Conservation (phyloP, 1,140 invertebrate genomes). For the Drosophila burlai region DNA sequence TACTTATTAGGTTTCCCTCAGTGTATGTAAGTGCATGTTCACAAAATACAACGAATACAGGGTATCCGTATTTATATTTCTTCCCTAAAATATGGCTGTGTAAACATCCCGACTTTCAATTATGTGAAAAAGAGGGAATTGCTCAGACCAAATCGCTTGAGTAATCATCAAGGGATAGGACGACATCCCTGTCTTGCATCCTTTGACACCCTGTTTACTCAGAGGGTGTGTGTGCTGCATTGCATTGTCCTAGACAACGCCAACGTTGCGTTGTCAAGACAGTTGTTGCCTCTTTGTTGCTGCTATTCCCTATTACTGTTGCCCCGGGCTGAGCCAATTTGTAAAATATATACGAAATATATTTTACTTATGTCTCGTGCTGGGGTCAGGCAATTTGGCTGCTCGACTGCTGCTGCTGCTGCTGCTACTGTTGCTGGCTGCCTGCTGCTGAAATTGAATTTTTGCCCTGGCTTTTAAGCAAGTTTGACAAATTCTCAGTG, state of each 20-base stretch:
- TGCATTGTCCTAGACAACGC: conserved; percentile 49
- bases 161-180: background rate
- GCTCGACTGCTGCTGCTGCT: conserved; percentile 37
- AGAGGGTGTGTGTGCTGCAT: conserved; percentile 2
- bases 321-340: conserved; percentile 72
- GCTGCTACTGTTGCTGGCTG: conserved; percentile 20
- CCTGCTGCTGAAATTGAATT: conserved; percentile 75
- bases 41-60: conserved; percentile 20
- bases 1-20: background rate
- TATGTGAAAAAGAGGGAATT: background rate
- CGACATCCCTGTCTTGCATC: background rate
- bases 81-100: background rate
- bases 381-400: conserved; percentile 59
- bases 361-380: conserved; percentile 63
- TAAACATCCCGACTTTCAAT: background rate
- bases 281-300: conserved; percentile 53
- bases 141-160: conserved; percentile 1
- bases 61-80: background rate
- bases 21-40: conserved; percentile 4
- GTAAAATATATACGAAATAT: conserved; percentile 74
- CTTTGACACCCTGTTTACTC: conserved; percentile 29
- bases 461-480: conserved; percentile 63
- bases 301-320: conserved; percentile 38
- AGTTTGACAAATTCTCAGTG: conserved; percentile 75
- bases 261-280: conserved; percentile 64